Conservation (phyloP, 2,113 vertebrate genomes). For the Corythaeola cristata region DNA sequence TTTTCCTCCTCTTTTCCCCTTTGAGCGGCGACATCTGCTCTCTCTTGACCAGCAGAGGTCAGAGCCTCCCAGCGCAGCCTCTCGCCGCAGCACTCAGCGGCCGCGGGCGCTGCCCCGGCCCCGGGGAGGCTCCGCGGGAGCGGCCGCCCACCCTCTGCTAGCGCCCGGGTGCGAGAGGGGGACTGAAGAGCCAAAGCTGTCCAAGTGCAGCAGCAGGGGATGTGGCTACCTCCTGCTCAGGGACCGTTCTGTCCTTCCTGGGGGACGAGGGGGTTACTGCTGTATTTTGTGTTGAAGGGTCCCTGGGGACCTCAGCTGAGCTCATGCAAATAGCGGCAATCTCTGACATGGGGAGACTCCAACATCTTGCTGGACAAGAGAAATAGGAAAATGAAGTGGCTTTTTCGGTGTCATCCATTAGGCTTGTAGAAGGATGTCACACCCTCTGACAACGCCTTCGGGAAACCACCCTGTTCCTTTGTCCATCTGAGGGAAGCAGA, state of each 20-base stretch:
- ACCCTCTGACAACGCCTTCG: background rate
- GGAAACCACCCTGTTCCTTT: background rate
- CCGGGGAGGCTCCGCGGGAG: no score
- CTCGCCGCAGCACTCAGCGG: accelerated
- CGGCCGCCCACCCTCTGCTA: accelerated
- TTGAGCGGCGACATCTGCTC: background rate
- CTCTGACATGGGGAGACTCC: background rate
- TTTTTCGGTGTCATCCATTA: background rate
- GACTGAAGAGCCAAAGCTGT: background rate
- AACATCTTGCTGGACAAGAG: background rate
- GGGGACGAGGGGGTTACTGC: no score
- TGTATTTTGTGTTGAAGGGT: accelerated
- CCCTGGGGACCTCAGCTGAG: background rate
- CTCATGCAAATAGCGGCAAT: background rate
- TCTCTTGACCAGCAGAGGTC: background rate
- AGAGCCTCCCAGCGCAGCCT: background rate
- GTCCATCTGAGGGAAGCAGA: background rate
- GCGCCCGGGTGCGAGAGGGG: no score
- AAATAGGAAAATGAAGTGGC: background rate
- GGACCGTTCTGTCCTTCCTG: background rate
- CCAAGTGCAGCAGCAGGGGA: no score
- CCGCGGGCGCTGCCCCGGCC: background rate
- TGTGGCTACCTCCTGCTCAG: no score
- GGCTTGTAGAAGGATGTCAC: background rate
- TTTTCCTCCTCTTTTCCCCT: accelerated